Percentiles rank a stretch among this genome's conserved stretches.
These are phyloP conservation scores for Gadus chalcogrammus DNA, from an alignment of 2,113 vertebrate species.

Conservation along the genomic window DNA sequence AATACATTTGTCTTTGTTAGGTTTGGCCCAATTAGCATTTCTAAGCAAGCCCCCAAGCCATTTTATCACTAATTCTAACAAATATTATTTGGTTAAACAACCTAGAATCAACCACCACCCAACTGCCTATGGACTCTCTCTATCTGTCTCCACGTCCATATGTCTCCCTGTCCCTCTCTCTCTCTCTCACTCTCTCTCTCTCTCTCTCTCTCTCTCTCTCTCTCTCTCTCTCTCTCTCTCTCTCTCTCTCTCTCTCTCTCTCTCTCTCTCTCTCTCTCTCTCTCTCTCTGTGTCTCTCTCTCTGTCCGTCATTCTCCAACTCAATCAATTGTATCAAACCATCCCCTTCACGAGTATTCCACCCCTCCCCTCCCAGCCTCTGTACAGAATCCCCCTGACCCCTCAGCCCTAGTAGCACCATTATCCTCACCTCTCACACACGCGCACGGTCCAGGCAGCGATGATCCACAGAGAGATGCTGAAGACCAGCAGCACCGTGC, in stretches of 20 bases:
- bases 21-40: too few relatives aligned
- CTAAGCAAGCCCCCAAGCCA: too few relatives aligned
- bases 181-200: background rate
- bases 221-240: background rate
- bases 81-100: too few relatives aligned
- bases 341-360: too few relatives aligned
- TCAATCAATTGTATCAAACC: too few relatives aligned
- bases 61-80: too few relatives aligned
- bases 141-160: background rate
- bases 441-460: conserved; percentile 95
- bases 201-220: background rate
- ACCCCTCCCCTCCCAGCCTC: too few relatives aligned
- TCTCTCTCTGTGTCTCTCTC: background rate
- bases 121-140: background rate
- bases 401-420: background rate
- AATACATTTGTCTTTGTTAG: too few relatives aligned
- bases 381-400: too few relatives aligned
- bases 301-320: too few relatives aligned
- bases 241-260: background rate
- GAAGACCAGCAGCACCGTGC: conserved; percentile 96
- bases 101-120: background rate
- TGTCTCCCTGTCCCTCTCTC: background rate
- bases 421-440: conserved; percentile 89
- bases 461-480: conserved; percentile 99
- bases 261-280: background rate